Evolutionary conservation across 2,113 vertebrate genomes (phyloP).

Genomic region (Oncorhynchus kisutch): DNA sequence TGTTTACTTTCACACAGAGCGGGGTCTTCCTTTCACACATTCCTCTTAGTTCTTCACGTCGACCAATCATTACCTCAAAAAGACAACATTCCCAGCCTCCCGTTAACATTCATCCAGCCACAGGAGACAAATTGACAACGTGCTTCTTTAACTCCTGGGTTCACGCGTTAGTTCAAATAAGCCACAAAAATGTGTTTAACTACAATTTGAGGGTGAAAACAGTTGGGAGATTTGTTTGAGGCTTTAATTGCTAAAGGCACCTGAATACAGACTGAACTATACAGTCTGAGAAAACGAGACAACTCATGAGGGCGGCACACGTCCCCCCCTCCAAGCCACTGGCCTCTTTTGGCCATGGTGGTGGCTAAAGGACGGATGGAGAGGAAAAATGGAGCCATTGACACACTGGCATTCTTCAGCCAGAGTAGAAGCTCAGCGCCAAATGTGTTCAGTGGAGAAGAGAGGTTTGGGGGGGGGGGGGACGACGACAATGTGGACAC

Average conservation of each 20-base stretch:
- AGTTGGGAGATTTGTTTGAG: background rate
- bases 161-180: background rate
- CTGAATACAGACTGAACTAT: background rate
- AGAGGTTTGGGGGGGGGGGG: conserved; percentile 19
- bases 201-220: background rate
- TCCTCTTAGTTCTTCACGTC: conserved; percentile 45
- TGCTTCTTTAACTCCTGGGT: conserved; percentile 27
- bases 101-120: conserved; percentile 31
- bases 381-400: conserved; percentile 57
- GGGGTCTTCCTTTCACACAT: conserved; percentile 41
- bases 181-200: background rate
- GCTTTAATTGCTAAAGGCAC: background rate
- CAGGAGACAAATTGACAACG: background rate
- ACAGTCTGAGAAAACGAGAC: conserved; percentile 19
- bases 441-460: conserved; percentile 57
- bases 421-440: conserved; percentile 54
- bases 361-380: conserved; percentile 34
- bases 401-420: conserved; percentile 63
- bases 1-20: conserved; percentile 46
- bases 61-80: conserved; percentile 47
- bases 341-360: conserved; percentile 43
- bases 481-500: conserved; percentile 46
- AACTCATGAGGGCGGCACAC: conserved; percentile 47
- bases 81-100: conserved; percentile 38
- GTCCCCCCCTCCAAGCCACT: conserved; percentile 34